Evolutionary conservation across 2,888 invertebrate species (phyloP), one percentile per base, ranked within the genome.

Genomic region (Drosophila prolongata): DNA sequence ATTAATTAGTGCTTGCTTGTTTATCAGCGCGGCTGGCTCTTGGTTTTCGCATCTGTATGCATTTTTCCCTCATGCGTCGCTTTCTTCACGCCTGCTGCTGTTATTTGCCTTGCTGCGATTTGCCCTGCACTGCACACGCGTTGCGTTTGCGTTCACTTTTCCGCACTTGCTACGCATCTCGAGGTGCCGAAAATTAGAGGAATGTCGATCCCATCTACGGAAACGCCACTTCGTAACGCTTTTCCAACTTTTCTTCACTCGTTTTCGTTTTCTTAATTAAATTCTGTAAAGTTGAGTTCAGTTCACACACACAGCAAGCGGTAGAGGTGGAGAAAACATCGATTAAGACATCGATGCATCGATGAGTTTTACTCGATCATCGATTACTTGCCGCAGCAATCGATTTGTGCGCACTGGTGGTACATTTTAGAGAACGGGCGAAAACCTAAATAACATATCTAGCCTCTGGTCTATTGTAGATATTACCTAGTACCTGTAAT

Each of bases 31-130:
- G 62, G 67, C 74, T 74, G 82, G 70, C 78, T 61, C 54, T 59
- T 61, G 55, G 46, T 70, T 70, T 72, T 70, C 37, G 27, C 61
- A 55, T 30, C 64, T 55, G 50, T 66, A 74, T 66, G 78, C 82
- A 83, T 83, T 88, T 88, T 80, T 85, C 55, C 55, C 54, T 64
- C 60, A 70, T 81, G 77, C 88, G 81, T 87, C 72, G 79, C 67
- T 81, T 87, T 87, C 75, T 82, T 82, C 73, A 82, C 79, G 68
- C 65, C 61, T 68, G 52, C 75, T 83, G 73, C 66, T 69, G 64
- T 67, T 79, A 69, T 81, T 77, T 71, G 72, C 66, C 73, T 77
- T 79, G 77, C 75, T 81, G 75, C 73, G 65, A 71, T 37, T 76
- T 66, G 70, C 56, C 71, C 64, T 78, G 68, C 76, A 79, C 73